A percentile compares a stretch with the other conserved stretches of the same genome.
These are phyloP conservation scores for Bhutanitis thaidina DNA, from an alignment of 2,888 invertebrate genomes.

Conservation along the genomic window DNA sequence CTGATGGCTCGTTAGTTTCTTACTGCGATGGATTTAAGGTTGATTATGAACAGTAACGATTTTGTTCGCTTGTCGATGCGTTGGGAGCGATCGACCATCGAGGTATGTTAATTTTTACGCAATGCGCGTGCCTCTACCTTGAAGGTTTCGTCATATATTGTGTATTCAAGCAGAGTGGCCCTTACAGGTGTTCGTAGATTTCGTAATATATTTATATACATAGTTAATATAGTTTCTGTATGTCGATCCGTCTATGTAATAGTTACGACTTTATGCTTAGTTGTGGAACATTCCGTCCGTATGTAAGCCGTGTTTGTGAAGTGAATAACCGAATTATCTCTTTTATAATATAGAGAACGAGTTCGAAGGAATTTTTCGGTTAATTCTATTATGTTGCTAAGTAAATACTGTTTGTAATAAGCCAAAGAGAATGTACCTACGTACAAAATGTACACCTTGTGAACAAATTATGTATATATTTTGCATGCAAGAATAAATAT, in stretches of 20 bases:
- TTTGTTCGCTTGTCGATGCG: not conserved
- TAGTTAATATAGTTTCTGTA: constrained; percentile 15
- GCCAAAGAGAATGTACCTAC: constrained; percentile 62
- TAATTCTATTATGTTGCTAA: not conserved
- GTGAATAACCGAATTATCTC: not conserved
- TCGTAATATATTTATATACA: constrained; percentile 14
- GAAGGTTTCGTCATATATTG: constrained; percentile 17
- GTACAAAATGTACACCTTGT: constrained; percentile 27
- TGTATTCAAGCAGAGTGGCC: constrained; percentile 11
- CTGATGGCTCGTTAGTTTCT: not conserved
- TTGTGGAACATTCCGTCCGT: constrained; percentile 22
- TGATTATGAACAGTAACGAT: not conserved
- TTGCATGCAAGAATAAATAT: constrained; percentile 60
- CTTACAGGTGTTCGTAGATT: constrained; percentile 13
- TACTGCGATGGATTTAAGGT: constrained; percentile 3
- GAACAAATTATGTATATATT: constrained; percentile 35
- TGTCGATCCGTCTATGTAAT: constrained; percentile 19
- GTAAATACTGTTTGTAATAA: constrained; percentile 1
- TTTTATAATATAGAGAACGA: not conserved
- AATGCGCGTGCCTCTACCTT: constrained; percentile 22
- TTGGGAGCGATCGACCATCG: constrained; percentile 25
- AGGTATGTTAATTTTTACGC: constrained; percentile 34
- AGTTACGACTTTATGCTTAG: constrained; percentile 6
- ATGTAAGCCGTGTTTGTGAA: constrained; percentile 5
- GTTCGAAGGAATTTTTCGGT: not conserved